Evolutionary conservation across 2,113 vertebrate species (phyloP), one percentile per base, ranked within the genome.

Genomic region (Rhagologus leucostigma): DNA sequence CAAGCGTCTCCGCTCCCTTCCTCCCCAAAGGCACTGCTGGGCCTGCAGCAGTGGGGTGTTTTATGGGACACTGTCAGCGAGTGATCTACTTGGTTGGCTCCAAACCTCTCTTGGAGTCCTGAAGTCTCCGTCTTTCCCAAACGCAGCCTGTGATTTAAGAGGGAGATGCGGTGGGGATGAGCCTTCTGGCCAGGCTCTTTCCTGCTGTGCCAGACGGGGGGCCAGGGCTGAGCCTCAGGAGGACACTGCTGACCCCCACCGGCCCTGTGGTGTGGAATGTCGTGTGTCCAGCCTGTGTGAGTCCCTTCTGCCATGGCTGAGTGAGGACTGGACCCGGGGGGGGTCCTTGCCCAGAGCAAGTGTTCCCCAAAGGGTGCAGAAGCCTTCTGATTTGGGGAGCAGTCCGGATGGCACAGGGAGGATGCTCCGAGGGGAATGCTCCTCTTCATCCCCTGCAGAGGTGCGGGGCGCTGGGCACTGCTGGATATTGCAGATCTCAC

Each of bases 281-380:
- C 0, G 0, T 4, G 0, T n/a, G 15, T 35, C 37, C 63, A 46
- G 35, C 42, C 55, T 8, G 2, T 6, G 13, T 4, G 11, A 46
- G 27, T 37, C 37, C 81, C 33, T 3, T 6, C 56, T 55, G 56
- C 69, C 69, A 2, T 0, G 0, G 37, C 44, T 6, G 2, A 20
- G 22, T 2, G 10, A 49, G 10, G 21, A 35, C 57, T n/a, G 44
- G 8, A 16, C n/a, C 30, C 0, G 0, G 3, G 9, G 3, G 4
- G 3, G 11, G 13, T 39, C 39, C 33, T 57, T 64, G 30, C 44
- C 47, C 60, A 41, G 55, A 1, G 3, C 6, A 8, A 47, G 9
- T 6, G 1, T 23, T 68, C 44, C 33, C 37, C 81, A 52, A 22
- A 37, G 29, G 37, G 10, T 73, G 33, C 30, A 56, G 23, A 68